Base-by-base conservation (phyloP, 2,113 vertebrate genomes). In the Chionomys nivalis region DNA sequence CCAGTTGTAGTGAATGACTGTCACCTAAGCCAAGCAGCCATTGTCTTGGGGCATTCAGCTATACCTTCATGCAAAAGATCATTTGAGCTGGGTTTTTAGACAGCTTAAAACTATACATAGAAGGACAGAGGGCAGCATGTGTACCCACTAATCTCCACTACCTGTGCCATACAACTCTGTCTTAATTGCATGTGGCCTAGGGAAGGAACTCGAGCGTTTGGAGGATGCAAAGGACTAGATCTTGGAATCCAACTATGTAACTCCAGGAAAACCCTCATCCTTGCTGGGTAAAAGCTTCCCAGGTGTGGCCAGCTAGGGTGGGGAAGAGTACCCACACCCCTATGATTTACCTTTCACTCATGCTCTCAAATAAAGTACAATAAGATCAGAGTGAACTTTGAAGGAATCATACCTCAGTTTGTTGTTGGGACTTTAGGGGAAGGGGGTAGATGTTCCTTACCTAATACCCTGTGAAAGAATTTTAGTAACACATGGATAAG, bases 121-220 rank as follows among this genome's bases (percentile, higher is more conserved):
- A 33, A 78, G 47, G 28, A 16, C 16, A 9, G 49, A 55, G 49
- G 10, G 49, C 1, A 21, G 31, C 4, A 58, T 55, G 33, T n/a
- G 2, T n/a, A n/a, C 33, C 49, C 2, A 0, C 17, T 0, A 10
- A 33, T 3, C 19, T 33, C 49, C 17, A 55, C 33, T 10, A 55
- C 52, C 52, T 58, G 49, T 9, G 23, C 2, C 10, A 76, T 44
- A 12, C 73, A 76, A 44, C 21, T 24, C 23, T 44, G 73, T 24
- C 39, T 76, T 76, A 39, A 24, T 73, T 73, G 23, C 23, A 44
- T 3, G 23, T 81, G 33, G 21, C 33, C 31, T 10, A 2, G 8
- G 16, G 47, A 12, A 55, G 49, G 9, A 52, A 55, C 4, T 11
- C 13, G 5, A 23, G 19, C 12, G 2, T 79, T 79, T 23, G 55